Evolutionary conservation across 2,113 vertebrate genomes (phyloP), one percentile per base, ranked within the genome.

Genomic region (Ramphastos sulfuratus): DNA sequence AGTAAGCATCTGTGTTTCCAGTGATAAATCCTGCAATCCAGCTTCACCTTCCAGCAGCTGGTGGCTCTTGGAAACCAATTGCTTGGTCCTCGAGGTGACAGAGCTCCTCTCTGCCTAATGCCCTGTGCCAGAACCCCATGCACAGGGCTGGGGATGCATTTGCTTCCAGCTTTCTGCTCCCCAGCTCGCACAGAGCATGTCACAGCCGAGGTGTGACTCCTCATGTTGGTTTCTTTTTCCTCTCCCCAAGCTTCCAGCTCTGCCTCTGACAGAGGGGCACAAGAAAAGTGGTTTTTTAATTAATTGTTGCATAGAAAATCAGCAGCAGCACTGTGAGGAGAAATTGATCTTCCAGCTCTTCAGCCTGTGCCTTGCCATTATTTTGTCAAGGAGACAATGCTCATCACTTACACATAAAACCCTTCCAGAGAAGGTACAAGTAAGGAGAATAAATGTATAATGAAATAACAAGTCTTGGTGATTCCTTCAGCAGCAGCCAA

Each of bases 361-460:
- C 25, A 10, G 42, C 81, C 83, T 90, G 66, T 91, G 59, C 79
- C 86, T 84, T 35, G 77, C 87, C 66, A 42, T 44, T 69, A 79
- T 82, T 93, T 82, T 94, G 78, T 96, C 85, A 94, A 81, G 25
- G 31, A 90, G 90, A 93, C 90, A 94, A 81, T 64, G 90, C 85
- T 93, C 78, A 71, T 92, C 64, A 79, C 63, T 91, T 85, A 46
- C 3, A 67, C 28, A 44, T 73, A 87, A 91, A 91, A 66, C 72
- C 77, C 58, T 90, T 60, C 31, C 56, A 73, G 50, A 76, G 77
- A 82, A 71, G 14, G 25, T 13, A 44, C 52, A 90, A 73, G 91
- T 54, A 76, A 92, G 72, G 69, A 58, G 71, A 90, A 75, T 74
- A 72, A n/a, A 20, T 35, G 65, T 60, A 65, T 89, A 94, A 95